Evolutionary conservation across 2,797 vertebrate genomes (phyloP).

Genomic region (Octomys mimax): DNA sequence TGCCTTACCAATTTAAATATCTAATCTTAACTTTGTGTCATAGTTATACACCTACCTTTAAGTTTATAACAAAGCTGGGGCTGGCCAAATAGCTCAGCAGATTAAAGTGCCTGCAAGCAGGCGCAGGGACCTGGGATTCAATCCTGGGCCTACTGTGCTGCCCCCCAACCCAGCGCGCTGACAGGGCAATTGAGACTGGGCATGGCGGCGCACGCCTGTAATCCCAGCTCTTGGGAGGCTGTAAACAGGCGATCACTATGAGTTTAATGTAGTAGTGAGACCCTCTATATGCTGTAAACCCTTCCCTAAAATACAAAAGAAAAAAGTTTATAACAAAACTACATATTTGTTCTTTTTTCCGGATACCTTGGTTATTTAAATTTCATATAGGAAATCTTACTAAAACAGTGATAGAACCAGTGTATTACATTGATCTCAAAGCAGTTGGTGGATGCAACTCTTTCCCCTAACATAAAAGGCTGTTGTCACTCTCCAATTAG

Average conservation of each 20-base stretch:
- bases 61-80: neutral
- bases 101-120: no score
- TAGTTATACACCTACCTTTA: neutral
- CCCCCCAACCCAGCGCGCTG: no score
- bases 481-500: neutral
- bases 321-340: neutral
- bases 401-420: neutral
- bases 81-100: no score
- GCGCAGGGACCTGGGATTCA: no score
- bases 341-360: neutral
- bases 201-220: no score
- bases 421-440: neutral
- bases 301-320: neutral
- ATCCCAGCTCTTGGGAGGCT: no score
- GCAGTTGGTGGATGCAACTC: neutral
- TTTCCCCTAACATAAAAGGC: neutral
- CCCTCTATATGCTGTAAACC: no score
- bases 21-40: neutral
- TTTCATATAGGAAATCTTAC: neutral
- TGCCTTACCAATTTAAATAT: neutral
- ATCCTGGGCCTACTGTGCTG: no score
- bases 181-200: no score
- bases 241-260: no score
- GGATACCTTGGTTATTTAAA: constrained; percentile 5
- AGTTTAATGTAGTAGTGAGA: no score